Percentiles rank a stretch among this genome's conserved stretches.
These are phyloP conservation scores for Phaethon lepturus DNA, from an alignment of 2,113 vertebrate genomes.

Conservation along the genomic window DNA sequence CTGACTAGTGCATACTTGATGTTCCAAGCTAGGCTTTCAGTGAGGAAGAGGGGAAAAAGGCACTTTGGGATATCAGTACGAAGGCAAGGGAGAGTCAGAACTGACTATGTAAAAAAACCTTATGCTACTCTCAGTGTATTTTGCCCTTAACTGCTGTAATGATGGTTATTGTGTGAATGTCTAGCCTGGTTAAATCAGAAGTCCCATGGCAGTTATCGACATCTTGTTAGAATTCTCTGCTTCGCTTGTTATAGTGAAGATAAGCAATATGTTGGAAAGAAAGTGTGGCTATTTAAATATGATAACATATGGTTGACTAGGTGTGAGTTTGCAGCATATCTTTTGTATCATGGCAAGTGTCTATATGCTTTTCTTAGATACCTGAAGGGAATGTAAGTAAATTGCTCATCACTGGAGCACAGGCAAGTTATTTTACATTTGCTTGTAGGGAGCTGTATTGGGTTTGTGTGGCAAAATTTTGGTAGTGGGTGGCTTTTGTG, in stretches of 20 bases:
- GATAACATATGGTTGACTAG: neutral
- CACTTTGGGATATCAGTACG: neutral
- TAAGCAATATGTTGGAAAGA: neutral
- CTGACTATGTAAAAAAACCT: neutral
- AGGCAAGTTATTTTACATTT: neutral
- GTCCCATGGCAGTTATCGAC: neutral
- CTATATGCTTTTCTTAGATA: neutral
- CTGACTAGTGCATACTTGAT: neutral
- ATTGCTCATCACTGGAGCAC: neutral
- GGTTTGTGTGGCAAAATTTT: too few species aligned
- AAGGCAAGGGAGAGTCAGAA: neutral
- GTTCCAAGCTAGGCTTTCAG: neutral
- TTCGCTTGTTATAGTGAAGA: neutral
- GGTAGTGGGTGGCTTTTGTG: too few species aligned
- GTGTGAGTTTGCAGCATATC: neutral
- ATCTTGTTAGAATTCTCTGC: neutral
- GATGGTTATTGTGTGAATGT: neutral
- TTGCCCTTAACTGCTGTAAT: neutral
- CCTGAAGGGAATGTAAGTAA: neutral
- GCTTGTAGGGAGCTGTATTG: neutral
- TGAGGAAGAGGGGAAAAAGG: neutral
- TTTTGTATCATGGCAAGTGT: neutral
- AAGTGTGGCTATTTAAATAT: neutral
- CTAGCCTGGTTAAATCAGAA: accelerated
- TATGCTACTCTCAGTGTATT: neutral